phyloP scores from a whole-genome alignment of 2,888 invertebrate species.

The Lepidonotus clava region DNA sequence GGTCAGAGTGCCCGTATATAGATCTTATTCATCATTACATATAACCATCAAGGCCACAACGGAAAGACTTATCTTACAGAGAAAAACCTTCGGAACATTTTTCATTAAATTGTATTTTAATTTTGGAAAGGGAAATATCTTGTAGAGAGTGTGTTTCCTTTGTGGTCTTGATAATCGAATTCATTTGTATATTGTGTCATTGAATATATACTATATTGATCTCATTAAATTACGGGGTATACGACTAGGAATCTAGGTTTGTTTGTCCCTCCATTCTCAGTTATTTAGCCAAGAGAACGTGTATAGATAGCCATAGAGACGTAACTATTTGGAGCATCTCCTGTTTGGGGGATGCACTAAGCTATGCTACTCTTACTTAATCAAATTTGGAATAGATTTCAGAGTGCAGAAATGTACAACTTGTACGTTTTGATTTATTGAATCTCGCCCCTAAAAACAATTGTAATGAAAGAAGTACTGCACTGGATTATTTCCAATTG shows the following conservation, averaged over 20 bases:
- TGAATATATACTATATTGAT: slow-evolving; percentile 24
- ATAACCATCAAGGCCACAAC: too few relatives aligned
- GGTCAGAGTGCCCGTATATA: too few relatives aligned
- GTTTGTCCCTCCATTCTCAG: slow-evolving; percentile 12
- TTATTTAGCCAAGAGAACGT: not conserved
- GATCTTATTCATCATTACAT: too few relatives aligned
- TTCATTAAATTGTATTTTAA: too few relatives aligned
- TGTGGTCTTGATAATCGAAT: slow-evolving; percentile 1
- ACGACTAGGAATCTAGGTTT: not conserved
- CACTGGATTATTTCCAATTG: too few relatives aligned
- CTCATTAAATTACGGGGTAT: slow-evolving; percentile 36
- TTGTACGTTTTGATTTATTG: too few relatives aligned
- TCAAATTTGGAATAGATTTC: not conserved
- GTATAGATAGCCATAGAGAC: not conserved
- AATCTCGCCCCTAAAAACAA: too few relatives aligned
- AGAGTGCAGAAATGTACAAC: not conserved
- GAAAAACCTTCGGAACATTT: too few relatives aligned
- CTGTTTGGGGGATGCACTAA: not conserved
- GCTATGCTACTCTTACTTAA: not conserved
- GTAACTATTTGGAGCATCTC: not conserved
- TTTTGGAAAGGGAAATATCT: too few relatives aligned
- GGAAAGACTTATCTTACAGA: too few relatives aligned
- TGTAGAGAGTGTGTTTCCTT: too few relatives aligned
- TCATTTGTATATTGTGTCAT: slow-evolving; percentile 41
- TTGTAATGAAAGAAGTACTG: too few relatives aligned